Conservation (phyloP, 2,797 vertebrate species). For the Lateolabrax maculatus region DNA sequence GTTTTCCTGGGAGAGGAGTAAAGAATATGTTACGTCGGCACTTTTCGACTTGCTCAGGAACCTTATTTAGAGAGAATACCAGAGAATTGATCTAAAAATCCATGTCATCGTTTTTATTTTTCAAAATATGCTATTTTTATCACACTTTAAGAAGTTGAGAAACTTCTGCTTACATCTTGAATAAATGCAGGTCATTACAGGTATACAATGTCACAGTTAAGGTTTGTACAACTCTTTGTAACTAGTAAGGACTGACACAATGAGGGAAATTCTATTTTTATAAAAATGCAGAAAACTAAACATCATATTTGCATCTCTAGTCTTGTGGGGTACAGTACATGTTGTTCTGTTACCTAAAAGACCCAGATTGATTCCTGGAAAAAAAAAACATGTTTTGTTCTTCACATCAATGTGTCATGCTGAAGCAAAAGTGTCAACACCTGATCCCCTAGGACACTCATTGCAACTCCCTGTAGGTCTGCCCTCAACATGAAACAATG, state of each 20-base stretch:
- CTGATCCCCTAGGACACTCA: neutral
- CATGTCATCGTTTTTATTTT: constrained; percentile 35
- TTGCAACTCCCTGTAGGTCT: neutral
- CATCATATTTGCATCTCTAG: neutral
- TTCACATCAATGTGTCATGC: neutral
- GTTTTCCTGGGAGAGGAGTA: constrained; percentile 34
- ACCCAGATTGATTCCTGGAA: neutral
- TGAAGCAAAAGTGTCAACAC: neutral
- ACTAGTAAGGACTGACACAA: neutral
- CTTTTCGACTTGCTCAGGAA: constrained; percentile 28
- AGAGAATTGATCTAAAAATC: constrained; percentile 25
- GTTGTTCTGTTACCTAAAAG: neutral
- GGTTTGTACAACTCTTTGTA: neutral
- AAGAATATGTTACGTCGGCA: constrained; percentile 35
- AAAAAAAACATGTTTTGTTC: neutral
- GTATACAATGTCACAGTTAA: neutral
- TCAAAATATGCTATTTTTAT: neutral
- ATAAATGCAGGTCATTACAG: neutral
- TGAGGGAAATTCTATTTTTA: neutral
- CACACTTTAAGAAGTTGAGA: neutral
- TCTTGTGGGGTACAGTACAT: neutral
- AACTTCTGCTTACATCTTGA: neutral
- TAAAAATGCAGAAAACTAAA: neutral
- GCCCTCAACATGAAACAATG: neutral
- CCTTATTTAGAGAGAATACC: constrained; percentile 21